Conservation (phyloP, 2,888 invertebrate species). For the Apodemia duryi region DNA sequence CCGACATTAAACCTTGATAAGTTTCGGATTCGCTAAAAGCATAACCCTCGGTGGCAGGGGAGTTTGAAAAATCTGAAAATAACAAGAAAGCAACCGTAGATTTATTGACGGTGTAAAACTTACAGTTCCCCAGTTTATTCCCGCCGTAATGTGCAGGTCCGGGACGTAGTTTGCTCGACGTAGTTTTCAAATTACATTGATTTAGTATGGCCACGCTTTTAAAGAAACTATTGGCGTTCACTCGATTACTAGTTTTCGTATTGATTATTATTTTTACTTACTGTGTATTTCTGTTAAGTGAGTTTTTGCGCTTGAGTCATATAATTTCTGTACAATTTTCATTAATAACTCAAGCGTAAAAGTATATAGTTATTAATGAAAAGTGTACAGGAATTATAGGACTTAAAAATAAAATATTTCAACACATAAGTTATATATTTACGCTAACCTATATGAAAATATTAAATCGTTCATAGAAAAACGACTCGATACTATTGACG, state of each 20-base stretch:
- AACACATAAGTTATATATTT: too few relatives aligned
- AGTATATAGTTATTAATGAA: too few relatives aligned
- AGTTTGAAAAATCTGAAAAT: constrained; percentile 25
- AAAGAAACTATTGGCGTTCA: constrained; percentile 14
- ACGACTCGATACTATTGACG: too few relatives aligned
- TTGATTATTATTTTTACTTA: constrained; percentile 7
- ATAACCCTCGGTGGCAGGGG: constrained; percentile 8
- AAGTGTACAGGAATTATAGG: too few relatives aligned
- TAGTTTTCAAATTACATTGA: constrained; percentile 43
- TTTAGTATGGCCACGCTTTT: constrained; percentile 33
- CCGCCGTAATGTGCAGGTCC: constrained; percentile 53
- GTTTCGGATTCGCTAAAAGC: constrained; percentile 12
- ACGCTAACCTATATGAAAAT: too few relatives aligned
- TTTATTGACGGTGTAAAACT: constrained; percentile 63
- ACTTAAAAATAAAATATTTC: too few relatives aligned
- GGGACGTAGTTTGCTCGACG: constrained; percentile 35
- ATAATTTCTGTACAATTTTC: too few relatives aligned
- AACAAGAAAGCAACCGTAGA: constrained; percentile 46
- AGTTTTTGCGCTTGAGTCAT: background rate
- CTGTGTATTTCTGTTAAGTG: background rate
- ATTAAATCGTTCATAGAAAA: too few relatives aligned
- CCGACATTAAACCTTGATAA: constrained; percentile 6
- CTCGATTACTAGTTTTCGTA: constrained; percentile 12
- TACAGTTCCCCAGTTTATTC: constrained; percentile 45
- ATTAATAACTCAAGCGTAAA: too few relatives aligned